Percentiles rank a stretch among this genome's conserved stretches.
Conservation (phyloP, 2,888 invertebrate species). For the Epsilonema sp. region DNA sequence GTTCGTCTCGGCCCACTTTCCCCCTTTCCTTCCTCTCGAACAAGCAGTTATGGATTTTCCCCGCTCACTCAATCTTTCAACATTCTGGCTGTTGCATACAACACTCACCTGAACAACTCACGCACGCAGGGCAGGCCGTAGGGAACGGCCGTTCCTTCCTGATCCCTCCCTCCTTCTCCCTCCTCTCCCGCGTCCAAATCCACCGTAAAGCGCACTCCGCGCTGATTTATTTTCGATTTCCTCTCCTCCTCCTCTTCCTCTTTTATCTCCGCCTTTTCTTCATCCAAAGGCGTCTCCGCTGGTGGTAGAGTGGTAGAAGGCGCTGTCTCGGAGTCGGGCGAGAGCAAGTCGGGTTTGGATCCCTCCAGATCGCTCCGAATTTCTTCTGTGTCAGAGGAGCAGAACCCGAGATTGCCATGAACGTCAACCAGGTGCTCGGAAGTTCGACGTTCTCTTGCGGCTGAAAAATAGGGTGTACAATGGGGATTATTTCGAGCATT, state of each 20-base stretch:
- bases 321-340: neutral
- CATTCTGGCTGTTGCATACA: too few relatives aligned
- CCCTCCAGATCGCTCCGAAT: neutral
- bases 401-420: conserved; percentile 10
- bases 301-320: neutral
- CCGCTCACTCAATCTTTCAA: too few relatives aligned
- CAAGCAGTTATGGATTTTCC: too few relatives aligned
- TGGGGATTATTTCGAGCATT: too few relatives aligned
- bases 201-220: conserved; percentile 62
- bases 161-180: neutral
- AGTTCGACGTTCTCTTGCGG: too few relatives aligned
- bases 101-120: conserved; percentile 59
- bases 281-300: too few relatives aligned
- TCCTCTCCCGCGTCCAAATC: neutral
- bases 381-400: too few relatives aligned
- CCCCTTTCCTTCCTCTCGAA: too few relatives aligned
- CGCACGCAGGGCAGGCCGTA: conserved; percentile 85
- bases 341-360: neutral
- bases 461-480: too few relatives aligned
- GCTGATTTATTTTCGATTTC: conserved; percentile 51
- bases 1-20: too few relatives aligned
- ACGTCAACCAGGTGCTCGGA: conserved; percentile 26
- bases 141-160: conserved; percentile 42
- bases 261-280: too few relatives aligned
- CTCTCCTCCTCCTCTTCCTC: neutral